A percentile compares a stretch with the other conserved stretches of the same genome.
Conservation (phyloP, 23 tunicate genomes). For the Trididemnum nubilum region DNA sequence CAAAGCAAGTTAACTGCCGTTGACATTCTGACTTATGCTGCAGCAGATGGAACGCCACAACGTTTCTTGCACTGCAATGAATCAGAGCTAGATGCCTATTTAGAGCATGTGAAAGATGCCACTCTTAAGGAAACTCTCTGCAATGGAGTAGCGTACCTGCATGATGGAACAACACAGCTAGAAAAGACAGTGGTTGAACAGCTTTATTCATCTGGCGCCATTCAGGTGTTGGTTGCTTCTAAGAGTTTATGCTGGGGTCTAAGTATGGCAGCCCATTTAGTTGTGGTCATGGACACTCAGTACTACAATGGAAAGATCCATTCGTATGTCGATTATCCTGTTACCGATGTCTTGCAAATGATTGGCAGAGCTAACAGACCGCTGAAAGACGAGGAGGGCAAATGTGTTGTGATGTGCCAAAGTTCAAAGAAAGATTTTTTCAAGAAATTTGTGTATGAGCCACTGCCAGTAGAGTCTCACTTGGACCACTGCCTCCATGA, state of each 20-base stretch:
- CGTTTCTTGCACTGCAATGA: constrained; percentile 92
- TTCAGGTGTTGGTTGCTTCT: constrained; percentile 91
- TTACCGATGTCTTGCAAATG: constrained; percentile 97
- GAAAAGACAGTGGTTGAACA: constrained; percentile 86
- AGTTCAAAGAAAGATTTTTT: constrained; percentile 96
- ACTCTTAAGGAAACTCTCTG: constrained; percentile 80
- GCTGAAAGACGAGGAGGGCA: constrained; percentile 92
- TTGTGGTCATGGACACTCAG: constrained; percentile 97
- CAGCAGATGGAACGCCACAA: constrained; percentile 83
- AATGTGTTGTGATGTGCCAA: constrained; percentile 99
- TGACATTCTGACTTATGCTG: constrained; percentile 94
- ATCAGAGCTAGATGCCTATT: constrained; percentile 70
- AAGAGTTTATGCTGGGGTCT: constrained; percentile 87
- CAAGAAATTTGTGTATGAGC: constrained; percentile 97
- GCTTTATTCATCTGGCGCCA: constrained; percentile 82
- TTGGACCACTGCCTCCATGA: constrained; percentile 95
- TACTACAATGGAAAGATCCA: constrained; percentile 96
- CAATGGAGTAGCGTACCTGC: constrained; percentile 94
- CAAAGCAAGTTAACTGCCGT: constrained; percentile 96
- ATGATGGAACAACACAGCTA: constrained; percentile 82
- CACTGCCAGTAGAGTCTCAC: constrained; percentile 97
- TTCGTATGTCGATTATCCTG: constrained; percentile 95
- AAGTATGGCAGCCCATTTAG: constrained; percentile 76
- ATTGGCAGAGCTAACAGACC: constrained; percentile 94
- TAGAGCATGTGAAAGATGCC: constrained; percentile 93